Percentiles rank a stretch among this genome's conserved stretches.
These are phyloP conservation scores for Takifugu rubripes DNA, from an alignment of 2,797 vertebrate genomes.

Conservation along the genomic window DNA sequence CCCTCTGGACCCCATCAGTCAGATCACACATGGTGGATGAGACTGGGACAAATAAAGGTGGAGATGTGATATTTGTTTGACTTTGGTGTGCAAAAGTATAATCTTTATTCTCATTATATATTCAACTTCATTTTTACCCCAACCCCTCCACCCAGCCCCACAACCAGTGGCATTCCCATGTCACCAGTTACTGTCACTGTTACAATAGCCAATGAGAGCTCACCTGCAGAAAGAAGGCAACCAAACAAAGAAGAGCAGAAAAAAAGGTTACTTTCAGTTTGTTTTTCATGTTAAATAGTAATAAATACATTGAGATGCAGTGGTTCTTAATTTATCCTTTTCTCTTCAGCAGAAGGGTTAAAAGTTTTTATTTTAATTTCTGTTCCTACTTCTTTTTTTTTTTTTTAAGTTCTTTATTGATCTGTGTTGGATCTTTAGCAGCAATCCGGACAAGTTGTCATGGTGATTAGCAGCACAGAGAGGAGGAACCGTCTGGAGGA, in stretches of 20 bases:
- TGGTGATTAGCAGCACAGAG: conserved; percentile 86
- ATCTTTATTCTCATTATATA: conserved; percentile 81
- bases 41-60: conserved; percentile 61
- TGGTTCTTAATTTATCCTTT: conserved; percentile 81
- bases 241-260: conserved; percentile 83
- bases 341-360: conserved; percentile 84
- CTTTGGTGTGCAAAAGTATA: conserved; percentile 81
- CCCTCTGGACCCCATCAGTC: too few species aligned
- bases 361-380: conserved; percentile 75
- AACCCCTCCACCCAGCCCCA: conserved; percentile 65
- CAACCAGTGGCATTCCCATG: conserved; percentile 68
- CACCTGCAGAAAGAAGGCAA: conserved; percentile 83
- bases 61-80: conserved; percentile 70
- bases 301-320: conserved; percentile 89
- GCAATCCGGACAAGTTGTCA: conserved; percentile 82
- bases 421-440: conserved; percentile 86
- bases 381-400: conserved; percentile 68
- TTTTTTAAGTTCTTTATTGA: conserved; percentile 79
- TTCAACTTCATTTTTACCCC: conserved; percentile 77
- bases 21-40: conserved; percentile 1
- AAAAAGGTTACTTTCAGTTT: conserved; percentile 78
- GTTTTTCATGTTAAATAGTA: conserved; percentile 86
- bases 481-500: conserved; percentile 81
- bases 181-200: conserved; percentile 76
- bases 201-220: conserved; percentile 82